Base-by-base conservation (phyloP, 2,113 vertebrate species). In the Sakesphorus luctuosus region DNA sequence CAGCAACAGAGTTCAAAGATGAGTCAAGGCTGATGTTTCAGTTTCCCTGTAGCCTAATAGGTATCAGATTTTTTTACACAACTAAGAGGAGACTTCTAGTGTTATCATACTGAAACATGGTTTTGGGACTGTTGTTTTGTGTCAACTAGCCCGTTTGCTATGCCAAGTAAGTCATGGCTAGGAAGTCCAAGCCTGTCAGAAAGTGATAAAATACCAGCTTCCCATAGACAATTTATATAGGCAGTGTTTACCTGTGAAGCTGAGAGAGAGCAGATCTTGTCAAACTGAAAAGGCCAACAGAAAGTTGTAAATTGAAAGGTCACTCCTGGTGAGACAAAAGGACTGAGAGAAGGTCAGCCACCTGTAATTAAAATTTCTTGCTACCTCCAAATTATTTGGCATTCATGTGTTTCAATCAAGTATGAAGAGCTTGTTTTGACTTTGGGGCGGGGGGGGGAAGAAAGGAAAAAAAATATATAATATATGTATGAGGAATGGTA, bases 261-360 rank as follows among this genome's bases (percentile, higher is more conserved):
- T 87, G 84, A 65, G 87, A 96, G 87, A 94, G 46, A 94, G 61
- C 49, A 88, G 84, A 90, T 89, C 89, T 76, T 96, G 88, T 96
- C 52, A 85, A 80, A 83, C 38, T 88, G 96, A 96, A 98, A 98
- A 98, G 96, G 96, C 91, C 93, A 96, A 84, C 56, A 68, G 66
- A 94, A 97, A 95, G 52, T 29, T 97, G 49, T 96, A 97, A 97
- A 98, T 66, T 82, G 59, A 97, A 98, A 98, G 93, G 96, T 97
- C 87, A 96, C 62, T 94, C 71, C 55, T 96, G n/a, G 72, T 96
- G 62, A 62, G 79, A 94, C 52, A 94, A 59, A 81, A 53, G 78
- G 79, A 96, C 61, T 84, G n/a, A 93, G 87, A 96, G 84, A 75
- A 96, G 79, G 84, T 96, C 94, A 95, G 72, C 35, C 69, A 66